phyloP scores from a whole-genome alignment of 2,797 vertebrate genomes.

The Helicolenus hilgendorfi region DNA sequence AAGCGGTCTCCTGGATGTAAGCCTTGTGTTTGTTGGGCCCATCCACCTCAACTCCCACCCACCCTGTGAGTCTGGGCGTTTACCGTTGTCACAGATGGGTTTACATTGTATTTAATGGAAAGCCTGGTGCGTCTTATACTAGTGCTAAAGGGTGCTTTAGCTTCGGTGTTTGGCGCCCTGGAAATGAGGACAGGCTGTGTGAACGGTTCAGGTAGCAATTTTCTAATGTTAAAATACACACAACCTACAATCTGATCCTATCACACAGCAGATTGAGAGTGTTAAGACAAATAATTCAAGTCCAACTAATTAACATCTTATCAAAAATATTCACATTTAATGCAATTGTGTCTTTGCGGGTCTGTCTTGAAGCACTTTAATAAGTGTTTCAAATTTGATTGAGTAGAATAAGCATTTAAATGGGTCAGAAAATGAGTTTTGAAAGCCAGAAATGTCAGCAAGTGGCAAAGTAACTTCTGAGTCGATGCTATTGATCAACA shows the following conservation, averaged over 20 bases:
- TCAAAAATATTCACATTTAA: background rate
- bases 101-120: too few relatives aligned
- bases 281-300: background rate
- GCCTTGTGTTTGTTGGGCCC: too few relatives aligned
- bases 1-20: too few relatives aligned
- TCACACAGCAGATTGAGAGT: too few relatives aligned
- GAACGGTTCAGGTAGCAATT: background rate
- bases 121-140: too few relatives aligned
- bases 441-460: conserved; percentile 13
- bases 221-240: background rate
- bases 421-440: background rate
- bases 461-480: background rate
- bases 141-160: too few relatives aligned
- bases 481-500: conserved; percentile 7
- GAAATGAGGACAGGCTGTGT: too few relatives aligned
- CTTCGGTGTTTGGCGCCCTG: too few relatives aligned
- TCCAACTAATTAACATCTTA: background rate
- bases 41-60: too few relatives aligned
- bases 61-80: too few relatives aligned
- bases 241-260: too few relatives aligned
- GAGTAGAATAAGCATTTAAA: background rate
- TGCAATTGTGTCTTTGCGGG: background rate
- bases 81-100: too few relatives aligned
- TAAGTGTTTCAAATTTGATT: background rate
- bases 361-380: background rate